Conservation (phyloP, 2,888 invertebrate species). For the Drosophila merina region DNA sequence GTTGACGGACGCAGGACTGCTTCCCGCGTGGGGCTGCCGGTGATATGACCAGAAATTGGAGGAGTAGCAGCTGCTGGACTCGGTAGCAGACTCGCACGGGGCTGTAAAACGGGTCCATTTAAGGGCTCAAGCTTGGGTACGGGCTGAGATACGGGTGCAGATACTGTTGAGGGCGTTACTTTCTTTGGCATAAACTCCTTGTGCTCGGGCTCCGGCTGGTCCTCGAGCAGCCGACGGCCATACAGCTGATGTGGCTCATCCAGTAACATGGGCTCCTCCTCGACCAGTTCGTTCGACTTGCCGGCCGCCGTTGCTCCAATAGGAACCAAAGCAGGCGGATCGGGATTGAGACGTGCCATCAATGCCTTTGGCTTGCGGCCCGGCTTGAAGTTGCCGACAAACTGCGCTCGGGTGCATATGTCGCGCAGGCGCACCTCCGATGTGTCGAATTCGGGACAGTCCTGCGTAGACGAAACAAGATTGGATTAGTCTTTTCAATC, state of each 20-base stretch:
- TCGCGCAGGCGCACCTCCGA: constrained; percentile 91
- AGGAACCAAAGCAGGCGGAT: constrained; percentile 73
- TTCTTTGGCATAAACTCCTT: constrained; percentile 33
- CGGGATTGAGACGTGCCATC: constrained; percentile 61
- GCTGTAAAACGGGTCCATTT: constrained; percentile 16
- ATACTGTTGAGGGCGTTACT: constrained; percentile 16
- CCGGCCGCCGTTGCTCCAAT: constrained; percentile 44
- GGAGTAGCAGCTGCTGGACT: constrained; percentile 14
- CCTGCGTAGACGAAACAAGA: constrained; percentile 83
- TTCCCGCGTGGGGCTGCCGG: constrained; percentile 59
- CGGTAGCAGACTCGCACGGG: constrained; percentile 16
- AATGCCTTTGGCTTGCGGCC: constrained; percentile 80
- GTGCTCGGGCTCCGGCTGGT: constrained; percentile 49
- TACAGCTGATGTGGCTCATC: constrained; percentile 67
- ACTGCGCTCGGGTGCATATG: constrained; percentile 82
- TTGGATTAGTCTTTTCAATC: neutral
- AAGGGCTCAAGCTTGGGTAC: constrained; percentile 77
- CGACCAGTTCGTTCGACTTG: constrained; percentile 10
- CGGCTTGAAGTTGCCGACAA: constrained; percentile 81
- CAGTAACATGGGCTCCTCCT: constrained; percentile 51
- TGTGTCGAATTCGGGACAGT: constrained; percentile 90
- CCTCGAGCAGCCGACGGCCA: constrained; percentile 57
- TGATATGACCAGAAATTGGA: constrained; percentile 48
- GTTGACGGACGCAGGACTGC: constrained; percentile 86
- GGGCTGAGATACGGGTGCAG: constrained; percentile 5